Conservation (phyloP, 35 echinoderm and acorn worm genomes). For the Holothuria glaberrima region DNA sequence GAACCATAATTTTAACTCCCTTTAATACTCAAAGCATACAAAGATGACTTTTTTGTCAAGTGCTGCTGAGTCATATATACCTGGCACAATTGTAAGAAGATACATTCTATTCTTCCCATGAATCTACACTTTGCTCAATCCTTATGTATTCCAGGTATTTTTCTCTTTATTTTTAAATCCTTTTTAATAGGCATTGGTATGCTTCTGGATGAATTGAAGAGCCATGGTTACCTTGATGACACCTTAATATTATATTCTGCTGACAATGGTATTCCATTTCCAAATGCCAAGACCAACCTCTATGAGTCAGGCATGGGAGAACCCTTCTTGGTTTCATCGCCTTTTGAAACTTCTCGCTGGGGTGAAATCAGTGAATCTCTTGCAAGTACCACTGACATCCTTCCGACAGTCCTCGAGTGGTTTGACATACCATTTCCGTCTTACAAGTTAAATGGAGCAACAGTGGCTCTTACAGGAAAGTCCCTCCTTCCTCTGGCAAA, state of each 20-base stretch:
- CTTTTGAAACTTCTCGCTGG: conserved; percentile 69
- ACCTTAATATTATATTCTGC: conserved; percentile 86
- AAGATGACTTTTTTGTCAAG: too few relatives aligned
- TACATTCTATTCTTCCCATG: too few relatives aligned
- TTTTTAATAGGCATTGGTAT: conserved; percentile 54
- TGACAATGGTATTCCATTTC: conserved; percentile 96
- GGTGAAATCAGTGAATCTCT: conserved; percentile 82
- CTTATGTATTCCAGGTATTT: too few relatives aligned
- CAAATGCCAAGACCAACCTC: conserved; percentile 93
- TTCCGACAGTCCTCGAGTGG: conserved; percentile 90
- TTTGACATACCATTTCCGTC: conserved; percentile 65
- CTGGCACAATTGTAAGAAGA: too few relatives aligned
- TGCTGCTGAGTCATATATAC: too few relatives aligned
- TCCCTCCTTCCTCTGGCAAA: conserved; percentile 71
- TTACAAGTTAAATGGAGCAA: conserved; percentile 30
- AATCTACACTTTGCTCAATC: too few relatives aligned
- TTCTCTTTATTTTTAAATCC: too few relatives aligned
- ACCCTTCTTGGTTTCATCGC: conserved; percentile 77
- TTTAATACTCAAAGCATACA: too few relatives aligned
- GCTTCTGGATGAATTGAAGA: conserved; percentile 69
- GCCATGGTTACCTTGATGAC: conserved; percentile 64
- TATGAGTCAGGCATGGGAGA: conserved; percentile 96
- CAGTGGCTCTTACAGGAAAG: conserved; percentile 69
- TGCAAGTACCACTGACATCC: conserved; percentile 84
- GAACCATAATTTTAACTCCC: too few relatives aligned